Conservation (phyloP, 2,797 vertebrate genomes). For the Enteromius fasciolatus region DNA sequence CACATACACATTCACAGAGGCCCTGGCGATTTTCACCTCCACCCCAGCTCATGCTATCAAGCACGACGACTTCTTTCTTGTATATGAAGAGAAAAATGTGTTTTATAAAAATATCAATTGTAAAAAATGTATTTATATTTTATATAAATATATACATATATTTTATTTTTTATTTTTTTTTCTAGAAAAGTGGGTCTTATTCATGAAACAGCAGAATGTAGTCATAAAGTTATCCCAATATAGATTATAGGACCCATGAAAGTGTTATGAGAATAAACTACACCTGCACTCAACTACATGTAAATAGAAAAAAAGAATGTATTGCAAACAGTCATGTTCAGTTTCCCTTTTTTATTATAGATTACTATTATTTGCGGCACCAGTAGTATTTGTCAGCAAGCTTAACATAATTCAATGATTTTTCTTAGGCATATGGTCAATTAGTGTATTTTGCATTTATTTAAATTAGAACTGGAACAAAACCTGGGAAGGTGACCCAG, state of each 20-base stretch:
- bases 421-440: background rate
- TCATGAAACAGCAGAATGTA: too few species aligned
- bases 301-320: background rate
- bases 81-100: too few species aligned
- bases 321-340: background rate
- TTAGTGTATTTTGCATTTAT: background rate
- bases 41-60: background rate
- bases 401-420: background rate
- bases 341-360: background rate
- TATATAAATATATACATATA: too few species aligned
- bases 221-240: background rate
- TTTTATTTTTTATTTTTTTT: background rate
- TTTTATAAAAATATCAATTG: too few species aligned
- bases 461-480: background rate
- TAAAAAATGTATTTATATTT: too few species aligned
- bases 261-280: background rate
- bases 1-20: conserved; percentile 37
- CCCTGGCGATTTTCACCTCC: conserved; percentile 66
- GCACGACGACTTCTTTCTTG: conserved; percentile 31
- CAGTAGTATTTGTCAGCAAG: background rate
- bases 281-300: background rate
- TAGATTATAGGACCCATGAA: background rate
- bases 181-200: too few species aligned
- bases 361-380: background rate
- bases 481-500: background rate